Evolutionary conservation across 2,888 invertebrate genomes (phyloP).

Genomic region (Drosophila multiciliata): DNA sequence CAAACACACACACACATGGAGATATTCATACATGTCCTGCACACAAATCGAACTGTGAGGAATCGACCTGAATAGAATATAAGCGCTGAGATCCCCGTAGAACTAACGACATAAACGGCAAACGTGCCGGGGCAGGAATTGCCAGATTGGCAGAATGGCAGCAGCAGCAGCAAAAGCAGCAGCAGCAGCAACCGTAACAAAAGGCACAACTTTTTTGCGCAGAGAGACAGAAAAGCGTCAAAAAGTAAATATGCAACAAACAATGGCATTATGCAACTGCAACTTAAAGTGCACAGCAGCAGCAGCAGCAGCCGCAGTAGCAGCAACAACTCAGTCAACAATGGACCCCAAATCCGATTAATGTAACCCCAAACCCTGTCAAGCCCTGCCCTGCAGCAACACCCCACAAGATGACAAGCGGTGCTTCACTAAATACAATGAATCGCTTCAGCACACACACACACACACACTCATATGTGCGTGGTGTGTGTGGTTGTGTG

Average conservation of each 20-base stretch:
- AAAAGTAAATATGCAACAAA: conserved; percentile 81
- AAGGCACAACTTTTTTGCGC: conserved; percentile 45
- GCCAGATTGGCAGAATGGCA: conserved; percentile 42
- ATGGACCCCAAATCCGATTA: conserved; percentile 75
- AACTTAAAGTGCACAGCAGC: conserved; percentile 56
- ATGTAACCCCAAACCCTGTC: conserved; percentile 49
- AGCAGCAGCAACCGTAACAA: conserved; percentile 41
- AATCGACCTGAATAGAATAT: conserved; percentile 49
- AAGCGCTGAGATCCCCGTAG: conserved; percentile 37
- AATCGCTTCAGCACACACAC: conserved; percentile 59
- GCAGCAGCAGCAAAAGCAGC: conserved; percentile 5
- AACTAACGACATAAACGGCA: conserved; percentile 75
- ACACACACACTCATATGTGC: background rate
- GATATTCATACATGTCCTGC: conserved; percentile 30
- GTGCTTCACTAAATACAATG: conserved; percentile 75
- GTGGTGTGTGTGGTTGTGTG: background rate
- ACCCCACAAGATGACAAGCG: conserved; percentile 31
- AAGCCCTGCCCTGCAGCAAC: background rate
- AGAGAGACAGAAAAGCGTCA: conserved; percentile 66
- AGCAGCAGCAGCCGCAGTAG: conserved; percentile 11
- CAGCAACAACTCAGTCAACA: conserved; percentile 47
- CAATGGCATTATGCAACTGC: conserved; percentile 74
- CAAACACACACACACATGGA: conserved; percentile 23
- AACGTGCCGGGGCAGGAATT: conserved; percentile 57
- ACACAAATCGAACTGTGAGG: conserved; percentile 35